Base-by-base conservation (phyloP, 2,113 vertebrate species). In the Acrocephalus arundinaceus region DNA sequence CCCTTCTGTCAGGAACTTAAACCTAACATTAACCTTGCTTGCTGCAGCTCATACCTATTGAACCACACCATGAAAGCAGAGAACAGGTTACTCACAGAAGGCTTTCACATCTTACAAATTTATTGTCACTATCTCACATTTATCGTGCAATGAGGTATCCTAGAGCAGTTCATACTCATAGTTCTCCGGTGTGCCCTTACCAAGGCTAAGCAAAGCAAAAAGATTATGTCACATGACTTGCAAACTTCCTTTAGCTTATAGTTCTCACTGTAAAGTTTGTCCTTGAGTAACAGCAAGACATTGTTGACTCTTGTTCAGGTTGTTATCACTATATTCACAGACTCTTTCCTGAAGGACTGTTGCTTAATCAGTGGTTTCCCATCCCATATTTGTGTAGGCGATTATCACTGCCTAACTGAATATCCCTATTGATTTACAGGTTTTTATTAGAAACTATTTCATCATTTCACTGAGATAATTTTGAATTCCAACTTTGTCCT, bases 281-380 rank as follows among this genome's bases (percentile, higher is more conserved):
- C 93, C 93, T 97, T 95, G 70, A 81, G 83, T 57, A 90, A 90
- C 65, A 90, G 49, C 9, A 94, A 96, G 93, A 86, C 20, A n/a
- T 45, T 95, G 89, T 94, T 97, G 94, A 96, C 83, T 92, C 65
- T 89, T 87, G 73, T 57, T 93, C 91, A 78, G 7, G 90, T 93
- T 90, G 63, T 97, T 96, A 97, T 96, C 94, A 65, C 73, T 94
- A 72, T 59, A 78, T 35, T 92, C 73, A 59, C 93, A 96, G 86
- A 80, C 61, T 90, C 89, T 88, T 97, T 96, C 95, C 95, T 93
- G 93, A 95, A 95, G 95, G 95, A 96, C 89, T 87, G 65, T 93
- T 92, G 52, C 80, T 90, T 97, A 97, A 96, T 95, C 95, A 93
- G 91, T 95, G 90, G 55, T 63, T 96, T 93, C 91, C 61, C 73